Evolutionary conservation across 2,113 vertebrate genomes (phyloP), one percentile per base, ranked within the genome.

Genomic region (Peromyscus californicus): DNA sequence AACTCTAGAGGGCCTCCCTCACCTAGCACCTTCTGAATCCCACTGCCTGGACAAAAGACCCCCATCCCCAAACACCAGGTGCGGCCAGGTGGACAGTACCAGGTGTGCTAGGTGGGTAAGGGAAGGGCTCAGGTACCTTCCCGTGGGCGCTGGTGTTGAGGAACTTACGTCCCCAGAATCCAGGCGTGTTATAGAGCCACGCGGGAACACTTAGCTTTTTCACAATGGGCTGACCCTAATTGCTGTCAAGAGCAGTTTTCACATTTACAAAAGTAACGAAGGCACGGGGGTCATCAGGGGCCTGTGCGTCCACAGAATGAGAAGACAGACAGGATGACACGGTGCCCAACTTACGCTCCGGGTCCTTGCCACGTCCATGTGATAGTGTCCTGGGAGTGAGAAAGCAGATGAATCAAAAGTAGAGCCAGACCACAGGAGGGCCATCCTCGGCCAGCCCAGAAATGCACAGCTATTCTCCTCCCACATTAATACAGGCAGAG

Each of bases 321-420:
- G 31, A 51, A 74, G 80, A 80, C 45, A 94, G 86, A 80, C 42
- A 12, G 59, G 98, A 70, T 9, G 67, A 85, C 48, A 45, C 0
- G 5, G 80, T 4, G 31, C 75, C 42, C 1, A 7, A 99, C 99
- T 99, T 98, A 99, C 99, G 99, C 99, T 98, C 99, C 99, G 17
- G 99, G 99, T 4, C 99, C 99, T 98, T 99, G 99, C 99, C 99
- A 99, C 0, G 99, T 99, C 99, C 99, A 99, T 0, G 99, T 99
- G 97, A 99, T 99, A 21, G 99, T 99, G 98, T 99, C 99, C 99
- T 99, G 82, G 31, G 48, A 89, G 22, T 15, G 7, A 67, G 36
- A 90, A 45, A 87, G 67, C 11, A 39, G 57, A 10, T 12, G 17
- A 7, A 2, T 36, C 48, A 22, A 1, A 21, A 16, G 2, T 0